Evolutionary conservation across 2,888 invertebrate species (phyloP), one percentile per base, ranked within the genome.

Genomic region (Drosophila dives): DNA sequence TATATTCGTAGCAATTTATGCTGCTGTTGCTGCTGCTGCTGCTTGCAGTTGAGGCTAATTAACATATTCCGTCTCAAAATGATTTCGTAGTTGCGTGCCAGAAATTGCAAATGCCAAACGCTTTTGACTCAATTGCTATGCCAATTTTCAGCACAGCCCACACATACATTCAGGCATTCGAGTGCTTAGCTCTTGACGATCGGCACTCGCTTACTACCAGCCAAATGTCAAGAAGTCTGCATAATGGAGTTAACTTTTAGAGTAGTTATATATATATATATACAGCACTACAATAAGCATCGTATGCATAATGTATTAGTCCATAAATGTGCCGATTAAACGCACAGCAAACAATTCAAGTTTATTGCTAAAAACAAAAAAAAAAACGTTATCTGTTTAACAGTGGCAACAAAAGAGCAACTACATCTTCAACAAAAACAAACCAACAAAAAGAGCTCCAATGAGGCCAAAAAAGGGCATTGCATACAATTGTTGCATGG

Each of bases 81-180:
- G 76, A 77, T 74, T 83, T 69, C 68, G 78, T 49, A 74, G 77
- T 86, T 87, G 86, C 86, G 86, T 87, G 86, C 87, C 80, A 86
- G 67, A 81, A 86, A 86, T 83, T 87, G 85, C 83, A 89, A 87
- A 89, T 86, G 86, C 89, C 86, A 86, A 86, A 81, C 72, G 76
- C 77, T 78, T 71, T 86, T 83, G 77, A 70, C 87, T 81, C 81
- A 83, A 87, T 87, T 87, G 80, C 79, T 69, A 64, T 58, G 72
- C 72, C 87, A 81, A 86, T 84, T 84, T 77, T 66, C 65, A 34
- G 45, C 55, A 34, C 62, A 45, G 67, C 72, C 73, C 76, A 76
- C 80, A 67, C 76, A 56, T 32, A 45, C 55, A 56, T 32, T 49
- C 53, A 51, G 42, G 12, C 62, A 60, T 63, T 56, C 23, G 26